Evolutionary conservation across 2,113 vertebrate genomes (phyloP).

Genomic region (Barnardius zonarius): DNA sequence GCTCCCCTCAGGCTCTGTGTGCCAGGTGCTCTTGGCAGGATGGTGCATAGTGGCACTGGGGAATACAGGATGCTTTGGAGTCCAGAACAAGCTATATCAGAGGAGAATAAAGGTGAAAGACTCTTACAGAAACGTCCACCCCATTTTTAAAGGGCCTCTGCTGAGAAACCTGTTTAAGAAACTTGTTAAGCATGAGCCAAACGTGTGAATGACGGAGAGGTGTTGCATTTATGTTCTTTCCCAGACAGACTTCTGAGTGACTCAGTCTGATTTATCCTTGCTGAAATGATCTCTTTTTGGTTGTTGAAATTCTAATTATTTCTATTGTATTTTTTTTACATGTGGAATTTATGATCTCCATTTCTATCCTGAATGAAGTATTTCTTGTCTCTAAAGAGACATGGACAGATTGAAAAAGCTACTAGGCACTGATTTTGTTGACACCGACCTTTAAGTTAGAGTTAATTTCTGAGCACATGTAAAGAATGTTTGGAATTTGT

Average conservation of each 20-base stretch:
- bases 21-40: not conserved
- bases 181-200: not conserved
- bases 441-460: not conserved
- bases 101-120: not conserved
- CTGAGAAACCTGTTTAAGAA: not conserved
- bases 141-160: not conserved
- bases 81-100: not conserved
- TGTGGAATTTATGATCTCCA: not conserved
- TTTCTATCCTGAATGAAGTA: not conserved
- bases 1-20: accelerated
- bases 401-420: not conserved
- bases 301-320: not conserved
- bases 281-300: not conserved
- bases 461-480: not conserved
- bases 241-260: not conserved
- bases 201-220: not conserved
- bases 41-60: not conserved
- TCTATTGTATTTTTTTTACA: not conserved
- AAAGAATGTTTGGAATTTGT: not conserved
- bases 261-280: not conserved
- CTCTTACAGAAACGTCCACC: not conserved
- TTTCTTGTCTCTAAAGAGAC: not conserved
- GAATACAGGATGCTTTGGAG: not conserved
- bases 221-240: not conserved
- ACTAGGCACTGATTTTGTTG: not conserved